Conservation (phyloP, 64 coral and sea anemone genomes). For the Platygyra sinensis region DNA sequence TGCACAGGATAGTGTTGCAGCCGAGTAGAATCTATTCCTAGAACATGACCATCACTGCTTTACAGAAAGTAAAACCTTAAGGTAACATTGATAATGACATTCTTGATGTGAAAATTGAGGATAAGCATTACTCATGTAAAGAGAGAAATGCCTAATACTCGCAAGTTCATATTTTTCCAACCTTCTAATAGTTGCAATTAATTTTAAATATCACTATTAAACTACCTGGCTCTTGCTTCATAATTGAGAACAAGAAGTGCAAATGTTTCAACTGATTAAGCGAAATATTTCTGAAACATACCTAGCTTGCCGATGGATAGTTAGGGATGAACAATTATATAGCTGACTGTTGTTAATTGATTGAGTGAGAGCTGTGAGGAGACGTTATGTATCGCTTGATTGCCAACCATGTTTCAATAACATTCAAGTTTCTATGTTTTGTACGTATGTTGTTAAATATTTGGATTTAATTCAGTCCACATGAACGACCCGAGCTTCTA, state of each 20-base stretch:
- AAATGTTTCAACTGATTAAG: slow-evolving; percentile 6
- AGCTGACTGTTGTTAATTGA: neutral
- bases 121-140: no score
- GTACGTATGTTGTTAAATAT: slow-evolving; percentile 49
- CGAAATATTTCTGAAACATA: slow-evolving; percentile 3
- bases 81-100: no score
- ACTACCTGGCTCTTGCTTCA: slow-evolving; percentile 13
- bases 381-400: neutral
- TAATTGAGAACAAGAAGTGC: neutral
- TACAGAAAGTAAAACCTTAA: no score
- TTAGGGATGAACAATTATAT: no score
- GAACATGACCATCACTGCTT: no score
- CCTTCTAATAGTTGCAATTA: no score
- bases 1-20: no score
- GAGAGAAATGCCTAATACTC: no score
- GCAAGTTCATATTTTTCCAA: no score
- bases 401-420: neutral
- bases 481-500: slow-evolving; percentile 6
- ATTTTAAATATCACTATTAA: neutral
- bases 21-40: no score
- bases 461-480: neutral
- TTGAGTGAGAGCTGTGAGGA: neutral
- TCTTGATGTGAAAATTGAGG: no score
- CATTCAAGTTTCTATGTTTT: slow-evolving; percentile 47
- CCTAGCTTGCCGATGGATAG: neutral